These are phyloP conservation scores for Holothuria scabra DNA, from an alignment of 53 echinoderm and acorn worm species.

Conservation along the genomic window DNA sequence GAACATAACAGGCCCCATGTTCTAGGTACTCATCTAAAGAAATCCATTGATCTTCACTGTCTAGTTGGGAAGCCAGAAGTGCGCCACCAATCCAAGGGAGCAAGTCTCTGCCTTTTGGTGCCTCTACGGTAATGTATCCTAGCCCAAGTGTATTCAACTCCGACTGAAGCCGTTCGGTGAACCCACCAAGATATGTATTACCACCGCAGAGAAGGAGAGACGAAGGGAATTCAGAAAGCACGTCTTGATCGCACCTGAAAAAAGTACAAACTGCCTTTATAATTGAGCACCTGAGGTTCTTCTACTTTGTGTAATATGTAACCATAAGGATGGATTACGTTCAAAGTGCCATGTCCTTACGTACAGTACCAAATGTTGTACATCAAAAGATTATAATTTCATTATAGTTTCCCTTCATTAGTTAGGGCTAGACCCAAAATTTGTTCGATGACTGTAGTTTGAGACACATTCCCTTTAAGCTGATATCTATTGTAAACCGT, in stretches of 20 bases:
- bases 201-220: slow-evolving; percentile 82
- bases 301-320: too few species aligned
- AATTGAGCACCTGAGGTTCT: too few species aligned
- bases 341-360: too few species aligned
- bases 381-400: not conserved
- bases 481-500: too few species aligned
- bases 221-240: slow-evolving; percentile 46
- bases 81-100: slow-evolving; percentile 90
- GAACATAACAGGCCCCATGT: slow-evolving; percentile 68
- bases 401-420: too few species aligned
- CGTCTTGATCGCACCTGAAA: slow-evolving; percentile 42
- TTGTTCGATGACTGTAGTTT: too few species aligned
- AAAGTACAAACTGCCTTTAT: not conserved
- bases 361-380: not conserved
- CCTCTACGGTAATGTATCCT: slow-evolving; percentile 66
- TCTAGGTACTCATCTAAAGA: slow-evolving; percentile 72
- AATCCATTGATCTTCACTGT: slow-evolving; percentile 70
- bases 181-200: slow-evolving; percentile 85
- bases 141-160: slow-evolving; percentile 69
- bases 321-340: too few species aligned
- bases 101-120: slow-evolving; percentile 76
- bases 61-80: slow-evolving; percentile 74
- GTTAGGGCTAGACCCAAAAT: too few species aligned
- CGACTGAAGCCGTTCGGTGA: slow-evolving; percentile 76
- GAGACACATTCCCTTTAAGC: too few species aligned